Conservation (phyloP, 2,888 invertebrate genomes). For the Anodontia alba region DNA sequence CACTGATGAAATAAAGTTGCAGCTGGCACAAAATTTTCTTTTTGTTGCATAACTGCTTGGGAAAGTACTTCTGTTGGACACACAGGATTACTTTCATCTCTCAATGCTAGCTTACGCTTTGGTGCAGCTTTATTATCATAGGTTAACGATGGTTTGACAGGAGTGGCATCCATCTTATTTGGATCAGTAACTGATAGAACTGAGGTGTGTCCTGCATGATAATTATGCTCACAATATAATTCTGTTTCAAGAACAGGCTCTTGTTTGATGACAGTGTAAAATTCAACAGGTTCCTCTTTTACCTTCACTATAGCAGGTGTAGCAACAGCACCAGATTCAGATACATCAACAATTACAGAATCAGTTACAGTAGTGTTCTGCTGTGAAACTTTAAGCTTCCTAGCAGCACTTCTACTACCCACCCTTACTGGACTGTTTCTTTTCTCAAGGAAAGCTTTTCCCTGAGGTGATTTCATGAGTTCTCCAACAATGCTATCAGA, state of each 20-base stretch:
- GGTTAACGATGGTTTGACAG: conserved; percentile 50
- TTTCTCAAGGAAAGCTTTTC: conserved; percentile 62
- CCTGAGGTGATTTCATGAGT: conserved; percentile 67
- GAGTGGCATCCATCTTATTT: conserved; percentile 67
- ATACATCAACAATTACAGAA: not conserved
- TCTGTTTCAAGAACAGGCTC: conserved; percentile 14
- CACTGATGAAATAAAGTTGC: conserved; percentile 31
- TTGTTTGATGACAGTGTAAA: not conserved
- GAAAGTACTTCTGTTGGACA: conserved; percentile 1
- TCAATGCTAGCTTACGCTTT: conserved; percentile 63
- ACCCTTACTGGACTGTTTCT: conserved; percentile 56
- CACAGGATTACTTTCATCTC: conserved; percentile 20
- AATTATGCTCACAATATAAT: not conserved
- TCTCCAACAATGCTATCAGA: conserved; percentile 63
- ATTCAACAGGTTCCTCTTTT: conserved; percentile 25
- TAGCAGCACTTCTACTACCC: conserved; percentile 16
- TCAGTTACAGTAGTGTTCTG: conserved; percentile 19
- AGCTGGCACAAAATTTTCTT: conserved; percentile 11
- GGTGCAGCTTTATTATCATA: conserved; percentile 50
- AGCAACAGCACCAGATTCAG: not conserved
- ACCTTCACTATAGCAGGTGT: not conserved
- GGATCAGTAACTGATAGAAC: conserved; percentile 50
- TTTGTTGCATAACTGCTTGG: not conserved
- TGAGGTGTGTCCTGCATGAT: not conserved
- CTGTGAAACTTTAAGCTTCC: conserved; percentile 47